Evolutionary conservation across 2,888 invertebrate genomes (phyloP).

Genomic region (Cyrtodaria siliqua): DNA sequence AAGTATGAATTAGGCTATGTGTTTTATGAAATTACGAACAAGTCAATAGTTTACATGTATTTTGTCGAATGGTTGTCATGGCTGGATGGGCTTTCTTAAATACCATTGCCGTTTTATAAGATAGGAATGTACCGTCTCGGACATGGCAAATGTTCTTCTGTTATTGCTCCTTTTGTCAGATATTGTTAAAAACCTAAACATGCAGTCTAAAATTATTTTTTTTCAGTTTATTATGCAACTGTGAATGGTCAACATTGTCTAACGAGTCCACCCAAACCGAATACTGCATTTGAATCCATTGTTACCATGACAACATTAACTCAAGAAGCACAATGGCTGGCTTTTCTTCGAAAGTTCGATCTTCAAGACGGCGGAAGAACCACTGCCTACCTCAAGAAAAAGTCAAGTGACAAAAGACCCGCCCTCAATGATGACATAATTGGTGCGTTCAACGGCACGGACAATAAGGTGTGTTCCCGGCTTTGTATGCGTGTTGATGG

Average conservation of each 20-base stretch:
- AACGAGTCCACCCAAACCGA: constrained; percentile 21
- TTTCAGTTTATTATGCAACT: constrained; percentile 49
- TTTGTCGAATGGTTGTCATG: too few species aligned
- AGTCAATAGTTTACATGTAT: too few species aligned
- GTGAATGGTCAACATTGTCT: constrained; percentile 35
- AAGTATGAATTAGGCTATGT: too few species aligned
- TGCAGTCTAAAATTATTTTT: too few species aligned
- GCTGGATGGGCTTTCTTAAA: too few species aligned
- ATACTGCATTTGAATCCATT: constrained; percentile 16
- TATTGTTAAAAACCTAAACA: too few species aligned
- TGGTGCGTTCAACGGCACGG: constrained; percentile 53
- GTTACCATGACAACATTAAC: constrained; percentile 54
- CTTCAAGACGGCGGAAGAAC: constrained; percentile 49
- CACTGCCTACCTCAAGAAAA: constrained; percentile 27
- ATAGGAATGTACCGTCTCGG: too few species aligned
- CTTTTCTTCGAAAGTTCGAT: constrained; percentile 44
- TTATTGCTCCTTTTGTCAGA: too few species aligned
- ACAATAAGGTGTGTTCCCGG: constrained; percentile 47
- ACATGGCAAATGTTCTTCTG: too few species aligned
- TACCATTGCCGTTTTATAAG: too few species aligned
- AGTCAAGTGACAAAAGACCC: constrained; percentile 30
- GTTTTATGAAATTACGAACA: too few species aligned
- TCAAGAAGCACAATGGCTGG: constrained; percentile 39
- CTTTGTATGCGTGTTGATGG: constrained; percentile 59
- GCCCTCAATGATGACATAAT: constrained; percentile 36